These are phyloP conservation scores for Apamea anceps DNA, from an alignment of 2,888 invertebrate genomes.

Conservation along the genomic window DNA sequence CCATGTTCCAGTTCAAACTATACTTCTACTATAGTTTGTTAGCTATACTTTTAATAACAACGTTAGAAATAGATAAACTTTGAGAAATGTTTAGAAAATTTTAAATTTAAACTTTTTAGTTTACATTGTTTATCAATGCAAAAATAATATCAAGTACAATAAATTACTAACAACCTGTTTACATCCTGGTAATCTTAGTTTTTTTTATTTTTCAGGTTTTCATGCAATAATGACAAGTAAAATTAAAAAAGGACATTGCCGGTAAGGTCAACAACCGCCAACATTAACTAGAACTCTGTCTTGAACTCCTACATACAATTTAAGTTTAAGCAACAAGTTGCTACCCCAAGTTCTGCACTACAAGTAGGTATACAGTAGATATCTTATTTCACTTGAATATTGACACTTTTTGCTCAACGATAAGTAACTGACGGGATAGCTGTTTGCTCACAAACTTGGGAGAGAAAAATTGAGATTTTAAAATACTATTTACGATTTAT, in stretches of 20 bases:
- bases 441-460: neutral
- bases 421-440: conserved; percentile 1
- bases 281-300: neutral
- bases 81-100: neutral
- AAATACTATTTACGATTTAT: neutral
- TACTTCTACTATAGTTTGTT: neutral
- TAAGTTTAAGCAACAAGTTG: conserved; percentile 54
- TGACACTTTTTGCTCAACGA: conserved; percentile 14
- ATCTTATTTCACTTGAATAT: conserved; percentile 26
- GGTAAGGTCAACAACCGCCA: neutral
- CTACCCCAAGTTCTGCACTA: conserved; percentile 13
- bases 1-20: conserved; percentile 12
- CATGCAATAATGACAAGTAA: too few relatives aligned
- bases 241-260: neutral
- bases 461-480: conserved; percentile 9
- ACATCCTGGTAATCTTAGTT: neutral
- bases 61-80: neutral
- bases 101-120: neutral
- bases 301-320: conserved; percentile 9
- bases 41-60: neutral
- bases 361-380: conserved; percentile 1
- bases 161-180: neutral
- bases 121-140: neutral
- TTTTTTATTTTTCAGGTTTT: neutral
- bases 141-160: neutral